A percentile compares a stretch with the other conserved stretches of the same genome.
Evolutionary conservation across 2,113 vertebrate species (phyloP).

Genomic region (Seriola aureovittata): DNA sequence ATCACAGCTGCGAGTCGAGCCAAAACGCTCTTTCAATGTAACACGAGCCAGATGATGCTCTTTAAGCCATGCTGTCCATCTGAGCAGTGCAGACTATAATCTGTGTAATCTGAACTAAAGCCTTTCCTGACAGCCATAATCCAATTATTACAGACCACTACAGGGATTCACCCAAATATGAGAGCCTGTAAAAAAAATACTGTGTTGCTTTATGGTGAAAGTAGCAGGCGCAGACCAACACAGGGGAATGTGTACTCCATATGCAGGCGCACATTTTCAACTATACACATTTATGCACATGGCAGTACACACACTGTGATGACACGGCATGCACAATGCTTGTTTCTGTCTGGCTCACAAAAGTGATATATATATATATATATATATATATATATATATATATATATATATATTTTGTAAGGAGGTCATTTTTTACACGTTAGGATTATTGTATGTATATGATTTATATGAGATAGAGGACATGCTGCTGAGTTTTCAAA

Average conservation of each 20-base stretch:
- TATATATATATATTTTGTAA: not conserved
- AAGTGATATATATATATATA: not conserved
- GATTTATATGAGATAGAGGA: too few relatives aligned
- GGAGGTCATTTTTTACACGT: too few relatives aligned
- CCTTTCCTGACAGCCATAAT: slow-evolving; percentile 72
- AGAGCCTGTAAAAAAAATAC: slow-evolving; percentile 15
- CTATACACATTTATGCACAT: not conserved
- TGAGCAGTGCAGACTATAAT: slow-evolving; percentile 68
- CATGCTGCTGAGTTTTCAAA: not conserved
- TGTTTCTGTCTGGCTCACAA: not conserved
- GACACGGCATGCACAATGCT: not conserved
- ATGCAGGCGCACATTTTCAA: not conserved
- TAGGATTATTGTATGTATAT: too few relatives aligned
- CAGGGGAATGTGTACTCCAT: not conserved
- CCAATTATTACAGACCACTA: slow-evolving; percentile 72
- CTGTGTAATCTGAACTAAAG: slow-evolving; percentile 82
- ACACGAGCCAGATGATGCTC: slow-evolving; percentile 67
- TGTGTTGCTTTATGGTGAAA: not conserved
- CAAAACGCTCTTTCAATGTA: slow-evolving; percentile 52
- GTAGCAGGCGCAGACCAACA: not conserved
- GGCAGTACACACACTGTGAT: not conserved
- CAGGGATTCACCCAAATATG: slow-evolving; percentile 50
- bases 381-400: not conserved
- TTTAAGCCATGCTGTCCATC: slow-evolving; percentile 70
- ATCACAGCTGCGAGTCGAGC: slow-evolving; percentile 35